These are phyloP conservation scores for Chaetura pelagica DNA, from an alignment of 2,113 vertebrate species.

Conservation along the genomic window DNA sequence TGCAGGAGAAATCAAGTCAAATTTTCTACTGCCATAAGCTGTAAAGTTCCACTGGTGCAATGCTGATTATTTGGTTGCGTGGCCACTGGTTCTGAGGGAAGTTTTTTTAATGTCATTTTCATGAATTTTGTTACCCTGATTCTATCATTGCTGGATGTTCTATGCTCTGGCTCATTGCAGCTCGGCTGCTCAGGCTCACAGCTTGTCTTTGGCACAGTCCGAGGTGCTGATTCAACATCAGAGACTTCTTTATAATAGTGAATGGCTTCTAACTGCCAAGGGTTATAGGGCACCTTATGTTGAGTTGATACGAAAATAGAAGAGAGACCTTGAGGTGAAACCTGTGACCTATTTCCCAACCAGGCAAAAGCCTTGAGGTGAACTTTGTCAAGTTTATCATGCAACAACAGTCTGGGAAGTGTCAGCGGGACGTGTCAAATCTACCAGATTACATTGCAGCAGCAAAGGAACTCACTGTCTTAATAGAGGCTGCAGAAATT, in stretches of 20 bases:
- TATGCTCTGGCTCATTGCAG: background rate
- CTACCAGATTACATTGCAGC: background rate
- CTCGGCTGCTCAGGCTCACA: background rate
- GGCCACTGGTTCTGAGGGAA: background rate
- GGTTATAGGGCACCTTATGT: constrained; percentile 9
- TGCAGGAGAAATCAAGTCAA: background rate
- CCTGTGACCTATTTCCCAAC: constrained; percentile 12
- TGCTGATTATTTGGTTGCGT: background rate
- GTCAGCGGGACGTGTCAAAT: background rate
- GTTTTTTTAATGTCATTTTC: background rate
- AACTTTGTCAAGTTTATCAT: constrained; percentile 17
- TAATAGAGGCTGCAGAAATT: background rate
- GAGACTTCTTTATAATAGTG: background rate
- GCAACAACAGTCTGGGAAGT: background rate
- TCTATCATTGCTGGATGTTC: background rate
- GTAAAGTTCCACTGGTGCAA: background rate
- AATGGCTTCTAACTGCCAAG: constrained; percentile 29
- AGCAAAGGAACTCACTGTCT: background rate
- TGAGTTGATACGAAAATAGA: constrained; percentile 43
- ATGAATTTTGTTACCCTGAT: background rate
- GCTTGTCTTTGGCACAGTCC: constrained; percentile 22
- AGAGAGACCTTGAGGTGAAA: background rate
- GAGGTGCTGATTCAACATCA: constrained; percentile 41
- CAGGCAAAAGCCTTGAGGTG: background rate
- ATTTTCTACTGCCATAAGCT: background rate